Percentiles rank a stretch among this genome's conserved stretches.
phyloP scores from a whole-genome alignment of 2,113 vertebrate species.

The Alosa alosa region DNA sequence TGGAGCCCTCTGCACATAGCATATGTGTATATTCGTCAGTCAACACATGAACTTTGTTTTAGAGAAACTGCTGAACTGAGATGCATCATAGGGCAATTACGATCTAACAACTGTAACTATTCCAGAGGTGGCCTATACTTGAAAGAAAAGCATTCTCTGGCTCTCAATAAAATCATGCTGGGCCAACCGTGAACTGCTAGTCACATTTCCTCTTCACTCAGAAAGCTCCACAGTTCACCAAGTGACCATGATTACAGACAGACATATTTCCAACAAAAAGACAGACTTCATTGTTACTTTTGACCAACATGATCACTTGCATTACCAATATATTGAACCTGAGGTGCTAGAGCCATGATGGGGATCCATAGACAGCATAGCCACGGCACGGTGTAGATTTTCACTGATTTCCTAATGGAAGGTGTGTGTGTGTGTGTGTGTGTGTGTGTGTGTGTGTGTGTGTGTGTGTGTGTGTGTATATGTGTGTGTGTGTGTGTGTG shows the following conservation, averaged over 20 bases:
- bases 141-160: neutral
- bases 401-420: too few relatives aligned
- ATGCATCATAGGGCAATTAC: neutral
- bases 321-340: too few relatives aligned
- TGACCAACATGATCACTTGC: too few relatives aligned
- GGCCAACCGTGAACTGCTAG: neutral
- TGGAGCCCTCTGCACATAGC: neutral
- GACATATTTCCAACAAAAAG: neutral
- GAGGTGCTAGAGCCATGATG: too few relatives aligned
- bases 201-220: neutral
- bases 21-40: conserved; percentile 3
- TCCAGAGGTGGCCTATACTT: too few relatives aligned
- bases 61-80: neutral
- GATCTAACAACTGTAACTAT: too few relatives aligned
- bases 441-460: too few relatives aligned
- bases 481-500: too few relatives aligned
- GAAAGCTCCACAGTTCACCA: neutral
- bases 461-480: too few relatives aligned
- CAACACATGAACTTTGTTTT: neutral
- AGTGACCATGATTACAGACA: neutral
- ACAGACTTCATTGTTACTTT: neutral
- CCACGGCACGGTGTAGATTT: too few relatives aligned
- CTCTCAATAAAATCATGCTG: neutral
- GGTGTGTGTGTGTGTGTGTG: too few relatives aligned
- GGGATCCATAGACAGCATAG: too few relatives aligned